These are phyloP conservation scores for Craseonycteris thonglongyai DNA, from an alignment of 2,113 vertebrate genomes.

Conservation along the genomic window DNA sequence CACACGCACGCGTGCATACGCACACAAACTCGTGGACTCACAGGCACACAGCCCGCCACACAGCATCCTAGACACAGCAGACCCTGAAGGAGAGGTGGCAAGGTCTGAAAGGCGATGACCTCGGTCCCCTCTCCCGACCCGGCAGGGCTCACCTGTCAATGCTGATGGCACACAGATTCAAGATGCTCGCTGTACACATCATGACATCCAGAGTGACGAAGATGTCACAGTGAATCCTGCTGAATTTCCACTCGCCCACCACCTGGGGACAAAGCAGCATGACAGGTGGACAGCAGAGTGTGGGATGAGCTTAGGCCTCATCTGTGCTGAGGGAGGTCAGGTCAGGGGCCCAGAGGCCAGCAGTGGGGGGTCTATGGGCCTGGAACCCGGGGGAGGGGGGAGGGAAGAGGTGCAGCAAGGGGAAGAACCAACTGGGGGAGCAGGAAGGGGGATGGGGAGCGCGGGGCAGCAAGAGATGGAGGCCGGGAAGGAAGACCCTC, in stretches of 20 bases:
- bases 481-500: neutral
- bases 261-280: slow-evolving; percentile 82
- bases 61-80: neutral
- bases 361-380: neutral
- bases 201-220: slow-evolving; percentile 98
- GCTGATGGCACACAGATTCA: slow-evolving; percentile 99
- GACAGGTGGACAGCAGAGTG: fast-evolving
- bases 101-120: neutral
- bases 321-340: neutral
- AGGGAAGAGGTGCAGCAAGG: neutral
- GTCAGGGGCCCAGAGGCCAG: fast-evolving
- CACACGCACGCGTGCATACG: fast-evolving
- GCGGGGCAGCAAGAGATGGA: neutral
- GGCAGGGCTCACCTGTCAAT: slow-evolving; percentile 90
- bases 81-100: neutral
- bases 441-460: neutral
- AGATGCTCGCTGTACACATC: slow-evolving; percentile 99
- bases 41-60: fast-evolving
- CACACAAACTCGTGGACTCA: neutral
- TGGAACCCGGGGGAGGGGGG: neutral
- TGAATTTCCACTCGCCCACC: slow-evolving; percentile 98
- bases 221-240: slow-evolving; percentile 98
- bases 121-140: neutral
- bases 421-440: neutral
- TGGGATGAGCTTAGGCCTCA: fast-evolving